A percentile compares a stretch with the other conserved stretches of the same genome.
Conservation (phyloP, 2,113 vertebrate species). For the Recurvirostra avosetta region DNA sequence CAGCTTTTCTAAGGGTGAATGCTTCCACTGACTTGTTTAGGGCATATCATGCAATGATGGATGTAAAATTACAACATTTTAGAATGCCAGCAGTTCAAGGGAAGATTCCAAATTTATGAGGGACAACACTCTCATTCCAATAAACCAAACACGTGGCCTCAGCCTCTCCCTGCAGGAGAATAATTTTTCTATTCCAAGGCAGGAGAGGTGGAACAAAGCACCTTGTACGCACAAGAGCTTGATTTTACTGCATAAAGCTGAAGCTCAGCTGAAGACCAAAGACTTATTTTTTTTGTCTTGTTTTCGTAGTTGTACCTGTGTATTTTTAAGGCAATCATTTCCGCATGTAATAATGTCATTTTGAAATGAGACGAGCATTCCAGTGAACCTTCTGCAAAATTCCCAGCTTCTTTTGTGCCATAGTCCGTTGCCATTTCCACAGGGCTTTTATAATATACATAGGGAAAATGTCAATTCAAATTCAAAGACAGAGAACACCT, state of each 20-base stretch:
- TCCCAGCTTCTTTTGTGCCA: neutral
- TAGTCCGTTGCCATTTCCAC: neutral
- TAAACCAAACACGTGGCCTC: neutral
- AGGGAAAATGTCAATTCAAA: slow-evolving; percentile 26
- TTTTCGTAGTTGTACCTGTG: neutral
- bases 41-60: slow-evolving; percentile 27
- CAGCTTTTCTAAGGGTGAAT: slow-evolving; percentile 65
- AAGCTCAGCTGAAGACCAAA: neutral
- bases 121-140: slow-evolving; percentile 24
- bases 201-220: neutral
- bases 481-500: slow-evolving; percentile 33
- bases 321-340: neutral
- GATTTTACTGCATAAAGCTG: neutral
- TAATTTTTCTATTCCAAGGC: slow-evolving; percentile 7
- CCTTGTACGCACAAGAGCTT: neutral
- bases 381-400: neutral
- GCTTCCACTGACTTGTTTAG: slow-evolving; percentile 51
- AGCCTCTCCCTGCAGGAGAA: neutral
- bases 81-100: slow-evolving; percentile 18
- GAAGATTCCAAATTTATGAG: slow-evolving; percentile 43
- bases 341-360: neutral
- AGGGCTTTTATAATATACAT: neutral
- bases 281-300: neutral
- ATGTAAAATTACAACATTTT: slow-evolving; percentile 46
- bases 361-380: neutral